Percentiles rank a stretch among this genome's conserved stretches.
phyloP scores from a whole-genome alignment of 2,888 invertebrate genomes.

The Philaethria dido region DNA sequence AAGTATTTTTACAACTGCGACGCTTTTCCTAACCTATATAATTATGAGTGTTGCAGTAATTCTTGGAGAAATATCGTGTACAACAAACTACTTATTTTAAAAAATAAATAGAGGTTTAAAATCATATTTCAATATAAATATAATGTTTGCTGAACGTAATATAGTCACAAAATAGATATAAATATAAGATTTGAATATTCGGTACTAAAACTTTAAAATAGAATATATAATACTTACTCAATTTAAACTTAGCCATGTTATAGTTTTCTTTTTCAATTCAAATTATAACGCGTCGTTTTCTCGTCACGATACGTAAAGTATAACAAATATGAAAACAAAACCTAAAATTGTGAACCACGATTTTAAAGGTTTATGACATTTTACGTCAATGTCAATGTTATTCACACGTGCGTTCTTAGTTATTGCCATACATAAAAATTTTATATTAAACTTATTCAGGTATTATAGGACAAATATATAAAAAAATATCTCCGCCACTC shows the following conservation, averaged over 20 bases:
- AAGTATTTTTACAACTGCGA: neutral
- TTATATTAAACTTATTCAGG: no score
- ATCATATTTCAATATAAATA: neutral
- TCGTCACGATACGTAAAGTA: neutral
- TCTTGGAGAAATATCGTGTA: neutral
- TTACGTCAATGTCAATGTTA: neutral
- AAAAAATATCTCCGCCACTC: no score
- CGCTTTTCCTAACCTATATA: constrained; percentile 12
- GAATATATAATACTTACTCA: constrained; percentile 39
- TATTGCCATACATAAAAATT: constrained; percentile 2
- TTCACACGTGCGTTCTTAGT: neutral
- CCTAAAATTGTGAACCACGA: neutral
- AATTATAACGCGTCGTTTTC: neutral
- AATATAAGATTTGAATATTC: neutral
- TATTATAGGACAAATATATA: no score
- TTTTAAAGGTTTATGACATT: neutral
- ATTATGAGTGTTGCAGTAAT: neutral
- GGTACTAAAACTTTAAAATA: neutral
- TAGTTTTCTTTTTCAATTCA: neutral
- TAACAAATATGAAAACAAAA: neutral
- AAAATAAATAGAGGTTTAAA: neutral
- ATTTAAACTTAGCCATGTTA: constrained; percentile 43
- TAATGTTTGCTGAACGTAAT: neutral
- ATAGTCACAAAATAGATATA: neutral
- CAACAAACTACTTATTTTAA: neutral